phyloP scores from a whole-genome alignment of 2,888 invertebrate species.

The Epistrophe grossulariae region DNA sequence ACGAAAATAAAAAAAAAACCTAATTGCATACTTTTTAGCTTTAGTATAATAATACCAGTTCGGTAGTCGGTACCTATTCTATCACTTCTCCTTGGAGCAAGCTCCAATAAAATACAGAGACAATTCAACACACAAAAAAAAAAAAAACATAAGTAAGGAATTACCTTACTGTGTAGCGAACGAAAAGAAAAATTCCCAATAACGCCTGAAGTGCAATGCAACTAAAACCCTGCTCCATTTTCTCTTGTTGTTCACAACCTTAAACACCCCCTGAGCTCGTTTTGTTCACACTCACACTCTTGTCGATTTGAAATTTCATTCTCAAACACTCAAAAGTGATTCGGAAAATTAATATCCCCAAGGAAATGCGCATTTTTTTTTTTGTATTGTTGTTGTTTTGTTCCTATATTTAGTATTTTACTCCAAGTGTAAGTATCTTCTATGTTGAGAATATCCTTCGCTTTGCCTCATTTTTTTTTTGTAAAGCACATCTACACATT shows the following conservation, averaged over 20 bases:
- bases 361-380: conserved; percentile 70
- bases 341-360: conserved; percentile 75
- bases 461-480: conserved; percentile 5
- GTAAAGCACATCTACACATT: conserved; percentile 13
- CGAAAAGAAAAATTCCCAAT: conserved; percentile 47
- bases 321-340: conserved; percentile 75
- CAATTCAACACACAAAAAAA: neutral
- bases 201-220: conserved; percentile 65
- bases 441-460: neutral
- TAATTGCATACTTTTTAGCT: conserved; percentile 45
- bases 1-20: conserved; percentile 5
- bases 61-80: conserved; percentile 10
- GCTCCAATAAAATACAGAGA: conserved; percentile 8
- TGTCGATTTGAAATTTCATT: conserved; percentile 67
- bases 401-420: conserved; percentile 10
- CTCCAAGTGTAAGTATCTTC: too few species aligned
- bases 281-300: conserved; percentile 10
- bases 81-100: conserved; percentile 42
- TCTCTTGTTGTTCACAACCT: conserved; percentile 14
- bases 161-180: neutral
- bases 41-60: conserved; percentile 25
- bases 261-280: neutral
- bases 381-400: conserved; percentile 28
- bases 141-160: neutral
- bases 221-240: conserved; percentile 65